Evolutionary conservation across 2,888 invertebrate genomes (phyloP).

Genomic region (Polia nebulosa): DNA sequence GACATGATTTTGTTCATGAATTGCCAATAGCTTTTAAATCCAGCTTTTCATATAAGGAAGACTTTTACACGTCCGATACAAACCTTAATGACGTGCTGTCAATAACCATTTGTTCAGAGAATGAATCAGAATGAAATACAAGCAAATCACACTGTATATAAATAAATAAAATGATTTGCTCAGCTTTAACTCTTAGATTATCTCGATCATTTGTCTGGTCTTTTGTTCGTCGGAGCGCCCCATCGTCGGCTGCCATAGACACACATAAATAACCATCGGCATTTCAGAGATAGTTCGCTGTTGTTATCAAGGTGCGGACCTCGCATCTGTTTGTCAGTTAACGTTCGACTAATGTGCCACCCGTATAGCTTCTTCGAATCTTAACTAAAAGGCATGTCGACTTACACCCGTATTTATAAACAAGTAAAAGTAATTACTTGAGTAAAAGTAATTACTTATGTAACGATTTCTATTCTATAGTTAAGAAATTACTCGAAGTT

Average conservation of each 20-base stretch:
- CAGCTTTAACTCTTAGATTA: slow-evolving; percentile 79
- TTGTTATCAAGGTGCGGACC: slow-evolving; percentile 83
- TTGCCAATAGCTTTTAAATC: not conserved
- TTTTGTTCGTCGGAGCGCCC: slow-evolving; percentile 83
- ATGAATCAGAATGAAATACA: slow-evolving; percentile 32
- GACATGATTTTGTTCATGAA: not conserved
- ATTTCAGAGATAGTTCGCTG: slow-evolving; percentile 84
- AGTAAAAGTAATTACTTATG: too few relatives aligned
- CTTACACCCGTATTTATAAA: too few relatives aligned
- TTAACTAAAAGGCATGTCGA: slow-evolving; percentile 66
- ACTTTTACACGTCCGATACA: not conserved
- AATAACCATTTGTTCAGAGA: not conserved
- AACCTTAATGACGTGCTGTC: not conserved
- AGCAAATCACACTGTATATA: slow-evolving; percentile 52
- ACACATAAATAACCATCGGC: slow-evolving; percentile 88
- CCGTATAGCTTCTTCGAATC: slow-evolving; percentile 80
- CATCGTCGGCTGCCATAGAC: slow-evolving; percentile 79
- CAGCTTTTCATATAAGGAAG: not conserved
- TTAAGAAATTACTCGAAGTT: too few relatives aligned
- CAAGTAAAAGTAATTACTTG: too few relatives aligned
- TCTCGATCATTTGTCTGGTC: slow-evolving; percentile 88
- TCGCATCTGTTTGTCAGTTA: slow-evolving; percentile 88
- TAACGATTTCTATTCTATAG: too few relatives aligned
- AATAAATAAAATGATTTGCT: slow-evolving; percentile 71
- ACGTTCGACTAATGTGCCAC: slow-evolving; percentile 84